These are phyloP conservation scores for Euthynnus affinis DNA, from an alignment of 2,797 vertebrate genomes.

Conservation along the genomic window DNA sequence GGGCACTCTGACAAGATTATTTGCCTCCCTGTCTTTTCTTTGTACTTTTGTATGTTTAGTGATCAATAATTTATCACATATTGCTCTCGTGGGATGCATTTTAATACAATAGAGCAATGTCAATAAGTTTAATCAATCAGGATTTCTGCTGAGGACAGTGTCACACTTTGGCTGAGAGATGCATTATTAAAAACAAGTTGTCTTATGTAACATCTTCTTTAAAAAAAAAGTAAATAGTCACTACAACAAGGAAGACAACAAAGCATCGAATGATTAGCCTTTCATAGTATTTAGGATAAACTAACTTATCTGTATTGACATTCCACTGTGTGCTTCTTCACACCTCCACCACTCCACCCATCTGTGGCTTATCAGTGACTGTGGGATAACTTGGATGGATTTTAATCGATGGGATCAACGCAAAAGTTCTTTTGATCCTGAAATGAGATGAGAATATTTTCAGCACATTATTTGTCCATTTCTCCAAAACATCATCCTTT, in stretches of 20 bases:
- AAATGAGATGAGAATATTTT: neutral
- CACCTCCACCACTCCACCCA: too few species aligned
- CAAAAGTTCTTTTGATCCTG: neutral
- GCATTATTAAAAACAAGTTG: too few species aligned
- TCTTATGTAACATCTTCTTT: too few species aligned
- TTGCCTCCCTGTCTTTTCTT: neutral
- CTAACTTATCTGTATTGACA: too few species aligned
- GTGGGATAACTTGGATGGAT: neutral
- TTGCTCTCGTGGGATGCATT: neutral
- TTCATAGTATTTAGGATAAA: too few species aligned
- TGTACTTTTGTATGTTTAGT: neutral
- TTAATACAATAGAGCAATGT: neutral
- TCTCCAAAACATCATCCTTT: neutral
- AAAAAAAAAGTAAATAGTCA: too few species aligned
- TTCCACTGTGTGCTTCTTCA: too few species aligned
- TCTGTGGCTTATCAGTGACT: too few species aligned
- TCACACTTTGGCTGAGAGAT: too few species aligned
- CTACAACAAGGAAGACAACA: too few species aligned
- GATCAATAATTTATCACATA: too few species aligned
- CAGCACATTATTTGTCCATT: neutral
- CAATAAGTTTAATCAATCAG: neutral
- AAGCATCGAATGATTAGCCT: too few species aligned
- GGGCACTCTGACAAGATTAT: neutral
- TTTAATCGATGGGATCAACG: neutral
- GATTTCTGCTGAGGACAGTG: neutral